These are phyloP conservation scores for Mallotus villosus DNA, from an alignment of 2,797 vertebrate species.

Conservation along the genomic window DNA sequence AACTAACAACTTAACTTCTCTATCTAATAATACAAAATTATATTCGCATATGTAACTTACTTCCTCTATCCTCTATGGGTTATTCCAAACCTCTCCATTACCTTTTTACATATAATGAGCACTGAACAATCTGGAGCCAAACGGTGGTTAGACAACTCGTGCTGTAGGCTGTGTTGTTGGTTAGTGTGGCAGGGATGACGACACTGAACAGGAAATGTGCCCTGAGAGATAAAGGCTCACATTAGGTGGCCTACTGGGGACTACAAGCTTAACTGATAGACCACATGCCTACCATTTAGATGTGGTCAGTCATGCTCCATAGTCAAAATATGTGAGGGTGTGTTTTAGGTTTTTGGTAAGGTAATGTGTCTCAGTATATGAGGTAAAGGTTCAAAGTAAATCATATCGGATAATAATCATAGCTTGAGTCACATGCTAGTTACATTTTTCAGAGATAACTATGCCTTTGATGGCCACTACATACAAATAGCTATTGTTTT, in stretches of 20 bases:
- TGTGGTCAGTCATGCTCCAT: not conserved
- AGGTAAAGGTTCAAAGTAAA: too few species aligned
- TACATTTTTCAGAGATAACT: not conserved
- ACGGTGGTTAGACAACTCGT: not conserved
- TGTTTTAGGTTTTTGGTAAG: too few species aligned
- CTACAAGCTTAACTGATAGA: not conserved
- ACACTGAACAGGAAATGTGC: constrained; percentile 51
- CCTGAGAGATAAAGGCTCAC: constrained; percentile 48
- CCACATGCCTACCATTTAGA: not conserved
- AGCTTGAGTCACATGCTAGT: too few species aligned
- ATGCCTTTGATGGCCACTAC: not conserved
- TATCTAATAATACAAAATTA: not conserved
- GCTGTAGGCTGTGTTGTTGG: constrained; percentile 30
- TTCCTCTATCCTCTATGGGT: not conserved
- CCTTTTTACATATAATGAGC: not conserved
- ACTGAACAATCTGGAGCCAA: too few species aligned
- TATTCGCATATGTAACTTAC: too few species aligned
- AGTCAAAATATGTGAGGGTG: too few species aligned
- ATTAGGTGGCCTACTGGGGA: not conserved
- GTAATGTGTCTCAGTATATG: too few species aligned
- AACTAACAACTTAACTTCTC: too few species aligned
- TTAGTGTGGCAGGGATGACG: constrained; percentile 6
- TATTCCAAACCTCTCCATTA: not conserved
- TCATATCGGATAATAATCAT: too few species aligned
- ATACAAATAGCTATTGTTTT: not conserved